Evolutionary conservation across 1,140 invertebrate species (phyloP).

Genomic region (Calycopis cecrops): DNA sequence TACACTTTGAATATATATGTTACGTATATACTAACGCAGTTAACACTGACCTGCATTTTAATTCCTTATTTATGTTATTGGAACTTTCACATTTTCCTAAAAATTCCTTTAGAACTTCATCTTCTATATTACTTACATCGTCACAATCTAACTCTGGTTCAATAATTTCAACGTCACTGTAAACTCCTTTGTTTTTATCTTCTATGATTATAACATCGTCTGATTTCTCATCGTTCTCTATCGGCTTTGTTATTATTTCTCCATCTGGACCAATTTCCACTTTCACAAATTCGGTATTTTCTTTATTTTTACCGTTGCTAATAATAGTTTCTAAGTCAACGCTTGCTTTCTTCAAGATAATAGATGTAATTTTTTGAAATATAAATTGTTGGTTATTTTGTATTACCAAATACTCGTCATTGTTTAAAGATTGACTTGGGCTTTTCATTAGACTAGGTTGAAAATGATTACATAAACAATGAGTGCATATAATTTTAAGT

Average conservation of each 20-base stretch:
- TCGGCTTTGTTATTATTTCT: slow-evolving; percentile 48
- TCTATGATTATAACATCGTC: slow-evolving; percentile 49
- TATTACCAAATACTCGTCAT: slow-evolving; percentile 62
- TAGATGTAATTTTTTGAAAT: slow-evolving; percentile 47
- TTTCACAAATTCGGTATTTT: slow-evolving; percentile 49
- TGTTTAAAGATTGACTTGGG: slow-evolving; percentile 45
- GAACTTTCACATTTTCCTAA: slow-evolving; percentile 52
- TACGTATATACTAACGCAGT: background rate
- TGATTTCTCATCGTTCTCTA: slow-evolving; percentile 37
- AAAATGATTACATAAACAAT: slow-evolving; percentile 52
- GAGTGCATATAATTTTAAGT: slow-evolving; percentile 55
- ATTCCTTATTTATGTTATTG: slow-evolving; percentile 31
- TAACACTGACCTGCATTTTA: slow-evolving; percentile 54
- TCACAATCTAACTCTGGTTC: slow-evolving; percentile 48
- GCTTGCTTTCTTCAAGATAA: slow-evolving; percentile 28
- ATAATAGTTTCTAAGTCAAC: slow-evolving; percentile 21
- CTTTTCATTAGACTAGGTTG: slow-evolving; percentile 49
- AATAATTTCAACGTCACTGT: slow-evolving; percentile 59
- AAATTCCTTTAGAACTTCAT: slow-evolving; percentile 61
- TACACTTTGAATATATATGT: background rate
- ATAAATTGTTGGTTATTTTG: slow-evolving; percentile 65
- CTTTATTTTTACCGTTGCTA: slow-evolving; percentile 21
- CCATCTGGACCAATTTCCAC: slow-evolving; percentile 54
- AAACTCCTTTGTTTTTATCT: slow-evolving; percentile 44
- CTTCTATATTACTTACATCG: slow-evolving; percentile 56